Evolutionary conservation across 2,888 invertebrate genomes (phyloP), one percentile per base, ranked within the genome.

Genomic region (Drepanosiphum platanoidis): DNA sequence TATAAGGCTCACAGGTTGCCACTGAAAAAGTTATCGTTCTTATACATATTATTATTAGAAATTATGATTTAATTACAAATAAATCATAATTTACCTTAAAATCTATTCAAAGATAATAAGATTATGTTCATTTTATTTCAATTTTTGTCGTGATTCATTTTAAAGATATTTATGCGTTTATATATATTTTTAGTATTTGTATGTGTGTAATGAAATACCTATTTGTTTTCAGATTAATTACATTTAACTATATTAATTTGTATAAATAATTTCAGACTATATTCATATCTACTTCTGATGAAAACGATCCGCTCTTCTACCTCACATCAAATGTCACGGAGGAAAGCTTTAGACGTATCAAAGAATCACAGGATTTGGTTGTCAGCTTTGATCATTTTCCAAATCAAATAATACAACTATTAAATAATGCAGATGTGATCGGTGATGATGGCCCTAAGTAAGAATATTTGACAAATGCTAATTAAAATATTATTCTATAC

Each of bases 291-390:
- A 68, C 68, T 32, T 84, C 84, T 8, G 84, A 84, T 70, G 84
- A 84, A 70, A 84, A 84, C 11, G 84, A 84, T 1, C 84, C 84
- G 18, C 77, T 84, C 13, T 84, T 84, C 30, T 84, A 84, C 5
- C 8, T 84, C 22, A 84, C 84, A 1, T n/a, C 84, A 36, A 77
- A 77, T 77, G 30, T 84, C 58, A 84, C 66, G 15, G 84, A 84
- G 27, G 84, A 84, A 22, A 75, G 52, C n/a, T 84, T 84, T 39
- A 77, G 36, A 84, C 8, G 30, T 36, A 84, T 84, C 68, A 84
- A 84, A 84, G 84, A 84, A 27, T 84, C 84, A 8, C 84, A 84
- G 77, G 84, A 84, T n/a, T 75, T 84, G 30, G 84, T 84, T 8
- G 84, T 84, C n/a, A 58, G 22, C 22, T 84, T 84, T 70, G 84